Conservation (phyloP, 2,113 vertebrate species). For the Antechinus flavipes region DNA sequence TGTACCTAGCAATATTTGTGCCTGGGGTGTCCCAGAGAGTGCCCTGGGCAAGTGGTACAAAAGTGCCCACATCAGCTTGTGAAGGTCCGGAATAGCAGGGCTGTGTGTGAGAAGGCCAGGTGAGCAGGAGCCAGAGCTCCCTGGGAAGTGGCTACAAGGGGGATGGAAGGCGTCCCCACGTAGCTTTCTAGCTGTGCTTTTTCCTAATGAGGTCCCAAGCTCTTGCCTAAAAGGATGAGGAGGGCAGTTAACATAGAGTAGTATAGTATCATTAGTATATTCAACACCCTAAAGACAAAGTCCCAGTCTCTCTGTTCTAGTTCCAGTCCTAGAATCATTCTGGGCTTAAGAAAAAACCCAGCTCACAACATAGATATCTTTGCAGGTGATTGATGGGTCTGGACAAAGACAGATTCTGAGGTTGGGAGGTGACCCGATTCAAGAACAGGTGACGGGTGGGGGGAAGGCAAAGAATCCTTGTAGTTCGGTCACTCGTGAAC, state of each 20-base stretch:
- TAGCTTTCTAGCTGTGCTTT: not conserved
- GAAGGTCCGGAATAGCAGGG: not conserved
- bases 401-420: conserved; percentile 33
- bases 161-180: not conserved
- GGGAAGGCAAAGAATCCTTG: not conserved
- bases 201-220: not conserved
- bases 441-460: not conserved
- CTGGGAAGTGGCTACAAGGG: not conserved
- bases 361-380: not conserved
- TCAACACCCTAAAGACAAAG: not conserved
- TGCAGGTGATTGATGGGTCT: conserved; percentile 5
- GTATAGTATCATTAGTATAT: not conserved
- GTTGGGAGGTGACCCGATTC: not conserved
- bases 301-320: not conserved
- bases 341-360: conserved; percentile 38
- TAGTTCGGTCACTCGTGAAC: not conserved
- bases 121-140: not conserved
- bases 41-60: conserved; percentile 12
- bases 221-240: not conserved
- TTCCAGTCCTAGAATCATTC: not conserved
- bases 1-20: not conserved
- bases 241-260: not conserved
- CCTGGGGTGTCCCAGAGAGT: not conserved
- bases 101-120: not conserved
- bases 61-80: not conserved